A percentile compares a stretch with the other conserved stretches of the same genome.
Conservation (phyloP, 2,888 invertebrate genomes). For the Diadegma fenestrale region DNA sequence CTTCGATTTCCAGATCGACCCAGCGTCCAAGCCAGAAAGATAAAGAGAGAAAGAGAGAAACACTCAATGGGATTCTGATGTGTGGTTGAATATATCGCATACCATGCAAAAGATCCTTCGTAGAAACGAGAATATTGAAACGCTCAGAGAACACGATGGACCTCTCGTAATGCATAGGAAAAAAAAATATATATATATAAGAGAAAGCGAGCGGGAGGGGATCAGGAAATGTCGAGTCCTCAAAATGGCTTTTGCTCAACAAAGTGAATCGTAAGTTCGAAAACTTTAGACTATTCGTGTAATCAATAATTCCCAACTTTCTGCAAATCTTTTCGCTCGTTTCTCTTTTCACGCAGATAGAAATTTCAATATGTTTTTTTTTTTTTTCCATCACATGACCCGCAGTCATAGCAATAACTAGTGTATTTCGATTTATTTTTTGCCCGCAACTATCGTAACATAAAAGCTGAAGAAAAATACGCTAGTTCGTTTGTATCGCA, state of each 20-base stretch:
- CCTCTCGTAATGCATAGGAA: not conserved
- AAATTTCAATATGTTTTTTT: not conserved
- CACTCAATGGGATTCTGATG: constrained; percentile 39
- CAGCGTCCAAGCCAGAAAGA: constrained; percentile 17
- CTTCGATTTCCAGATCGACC: constrained; percentile 69
- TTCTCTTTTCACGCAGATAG: not conserved
- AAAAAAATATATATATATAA: not conserved
- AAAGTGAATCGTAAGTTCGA: not conserved
- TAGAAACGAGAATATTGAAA: constrained; percentile 41
- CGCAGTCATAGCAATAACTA: constrained; percentile 16
- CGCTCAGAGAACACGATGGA: constrained; percentile 25
- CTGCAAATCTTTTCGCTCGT: not conserved
- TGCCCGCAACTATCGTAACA: not conserved
- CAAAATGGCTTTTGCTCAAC: not conserved
- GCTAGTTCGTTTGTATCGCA: constrained; percentile 57
- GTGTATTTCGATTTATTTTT: constrained; percentile 39
- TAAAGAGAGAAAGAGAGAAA: constrained; percentile 21
- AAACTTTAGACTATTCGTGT: not conserved
- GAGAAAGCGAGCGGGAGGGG: constrained; percentile 1
- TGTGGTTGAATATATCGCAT: constrained; percentile 59
- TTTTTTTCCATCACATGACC: not conserved
- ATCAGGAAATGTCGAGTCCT: constrained; percentile 9
- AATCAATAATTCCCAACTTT: not conserved
- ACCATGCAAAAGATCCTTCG: constrained; percentile 29
- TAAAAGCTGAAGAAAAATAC: constrained; percentile 43